Base-by-base conservation (phyloP, 2,797 vertebrate species). In the Nyctibius grandis region DNA sequence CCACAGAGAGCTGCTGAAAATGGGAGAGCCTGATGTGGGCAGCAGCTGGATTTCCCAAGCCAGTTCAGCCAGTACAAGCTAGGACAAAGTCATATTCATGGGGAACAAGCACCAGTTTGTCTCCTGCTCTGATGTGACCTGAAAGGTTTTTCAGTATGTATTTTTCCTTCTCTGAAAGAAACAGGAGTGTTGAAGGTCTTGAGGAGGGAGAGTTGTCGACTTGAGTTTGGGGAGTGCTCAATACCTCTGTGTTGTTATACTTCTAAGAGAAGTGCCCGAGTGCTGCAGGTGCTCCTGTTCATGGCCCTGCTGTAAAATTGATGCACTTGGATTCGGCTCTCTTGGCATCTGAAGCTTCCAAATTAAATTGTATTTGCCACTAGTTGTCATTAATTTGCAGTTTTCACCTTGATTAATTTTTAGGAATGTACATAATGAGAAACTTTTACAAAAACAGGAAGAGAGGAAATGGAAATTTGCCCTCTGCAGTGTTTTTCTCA, bases 361-460 rank as follows among this genome's bases (percentile, higher is more conserved):
- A 91, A 73, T 94, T 54, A 93, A 89, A 84, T 56, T 70, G 60
- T 79, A 23, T 84, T 95, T 91, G 36, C 69, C 44, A 67, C 50
- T 73, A 18, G 3, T 88, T 36, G 11, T 75, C 28, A 38, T 76
- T 96, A 88, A 93, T 96, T 96, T 89, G 29, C 74, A 76, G 28
- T 63, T 95, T 96, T 92, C 82, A 85, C 81, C 54, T 75, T 93
- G 70, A 91, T 93, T 94, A 82, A 76, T 93, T 97, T 75, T 93
- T 82, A 95, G 72, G 60, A 96, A 93, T 91, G 25, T 75, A 9
- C 77, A 9, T 96, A 92, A 93, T 85, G 61, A 90, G 91, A 94
- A 85, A 91, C 36, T 81, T 88, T 19, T 4, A 68, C 80, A 87
- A 92, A 96, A 95, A 60, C 75, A 95, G 77, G 90, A 96, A 96